Evolutionary conservation across 2,888 invertebrate species (phyloP).

Genomic region (Limenitis camilla): DNA sequence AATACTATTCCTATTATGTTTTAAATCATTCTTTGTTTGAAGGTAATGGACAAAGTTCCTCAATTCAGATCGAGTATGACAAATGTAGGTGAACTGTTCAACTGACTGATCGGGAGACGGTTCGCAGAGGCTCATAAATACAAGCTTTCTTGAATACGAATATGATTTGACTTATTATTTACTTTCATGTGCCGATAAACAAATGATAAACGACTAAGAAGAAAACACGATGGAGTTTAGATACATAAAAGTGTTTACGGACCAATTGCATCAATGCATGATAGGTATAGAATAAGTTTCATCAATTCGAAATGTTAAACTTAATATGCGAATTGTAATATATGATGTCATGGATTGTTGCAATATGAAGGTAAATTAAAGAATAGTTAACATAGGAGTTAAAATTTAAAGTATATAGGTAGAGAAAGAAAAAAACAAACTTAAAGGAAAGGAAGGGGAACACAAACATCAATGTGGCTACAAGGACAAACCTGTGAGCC

Average conservation of each 20-base stretch:
- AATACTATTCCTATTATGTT: conserved; percentile 23
- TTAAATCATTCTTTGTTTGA: conserved; percentile 2
- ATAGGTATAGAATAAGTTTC: conserved; percentile 6
- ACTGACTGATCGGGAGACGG: conserved; percentile 33
- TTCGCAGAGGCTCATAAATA: conserved; percentile 60
- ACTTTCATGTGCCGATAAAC: conserved; percentile 75
- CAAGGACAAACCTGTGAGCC: conserved; percentile 77
- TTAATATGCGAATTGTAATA: conserved; percentile 6
- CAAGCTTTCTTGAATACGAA: conserved; percentile 35
- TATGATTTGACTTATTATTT: conserved; percentile 34
- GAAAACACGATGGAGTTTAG: conserved; percentile 36
- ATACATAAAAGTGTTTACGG: conserved; percentile 48
- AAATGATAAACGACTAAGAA: conserved; percentile 44
- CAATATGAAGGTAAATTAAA: conserved; percentile 39
- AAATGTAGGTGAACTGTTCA: conserved; percentile 27
- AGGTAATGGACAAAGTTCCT: conserved; percentile 43
- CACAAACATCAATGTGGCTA: conserved; percentile 71
- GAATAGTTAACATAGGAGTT: conserved; percentile 12
- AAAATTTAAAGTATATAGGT: conserved; percentile 11
- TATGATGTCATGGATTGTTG: conserved; percentile 40
- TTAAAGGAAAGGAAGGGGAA: conserved; percentile 59
- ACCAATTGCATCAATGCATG: conserved; percentile 51
- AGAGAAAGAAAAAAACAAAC: conserved; percentile 30
- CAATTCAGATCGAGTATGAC: conserved; percentile 61
- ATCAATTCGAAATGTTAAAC: background rate